Base-by-base conservation (phyloP, 2,797 vertebrate genomes). In the Nothura maculosa region DNA sequence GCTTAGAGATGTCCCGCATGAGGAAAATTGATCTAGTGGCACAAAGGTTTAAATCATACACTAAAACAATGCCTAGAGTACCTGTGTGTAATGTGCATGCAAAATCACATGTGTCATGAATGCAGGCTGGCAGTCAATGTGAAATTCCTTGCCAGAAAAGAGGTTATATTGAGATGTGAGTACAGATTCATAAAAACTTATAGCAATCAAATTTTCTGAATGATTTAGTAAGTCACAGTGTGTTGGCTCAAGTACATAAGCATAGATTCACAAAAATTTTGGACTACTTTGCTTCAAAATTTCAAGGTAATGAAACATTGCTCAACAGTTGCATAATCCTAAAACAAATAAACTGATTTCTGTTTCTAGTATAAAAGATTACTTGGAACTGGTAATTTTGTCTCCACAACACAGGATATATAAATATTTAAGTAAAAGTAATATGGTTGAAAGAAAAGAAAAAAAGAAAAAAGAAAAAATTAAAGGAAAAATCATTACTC, bases 221-320 rank as follows among this genome's bases (percentile, higher is more conserved):
- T 0, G 0, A n/a, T 13, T 13, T 16, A 28, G 5, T n/a, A 77
- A 30, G n/a, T 64, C 8, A 15, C n/a, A 4, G 0, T 2, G 4
- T 68, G 12, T 55, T 70, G 18, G 4, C 32, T 50, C 36, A 66
- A 13, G n/a, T 34, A 20, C 5, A 5, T 9, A 15, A 10, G 19
- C 0, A 1, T 36, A 42, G 3, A 6, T 54, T 84, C 52, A 75
- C n/a, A 47, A 5, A 40, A 20, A 24, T 8, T 50, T 68, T 42
- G 10, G 16, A 47, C 25, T 28, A 3, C 8, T 60, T 76, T 21
- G 55, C 21, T 67, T 14, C 62, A 50, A 60, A 68, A 45, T 34
- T 78, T 47, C 25, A 43, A 62, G 10, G 6, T 58, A 32, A 47
- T 52, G 55, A 64, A 85, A 57, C 24, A 43, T 28, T 77, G 12